Evolutionary conservation across 1,140 invertebrate species (phyloP).

Genomic region (Leptinotarsa undecemlineata): DNA sequence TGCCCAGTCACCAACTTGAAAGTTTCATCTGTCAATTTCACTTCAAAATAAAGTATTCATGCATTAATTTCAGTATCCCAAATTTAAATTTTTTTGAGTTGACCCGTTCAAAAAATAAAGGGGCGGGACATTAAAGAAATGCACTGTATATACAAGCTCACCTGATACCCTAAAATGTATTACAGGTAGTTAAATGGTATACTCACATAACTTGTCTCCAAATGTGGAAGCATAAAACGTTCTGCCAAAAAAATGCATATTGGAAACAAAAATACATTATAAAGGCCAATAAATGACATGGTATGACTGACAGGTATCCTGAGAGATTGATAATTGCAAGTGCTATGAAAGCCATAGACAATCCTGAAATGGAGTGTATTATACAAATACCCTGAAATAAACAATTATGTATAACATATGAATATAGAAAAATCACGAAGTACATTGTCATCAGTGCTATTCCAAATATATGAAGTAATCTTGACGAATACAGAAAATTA

Average conservation of each 20-base stretch:
- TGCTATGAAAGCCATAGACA: not conserved
- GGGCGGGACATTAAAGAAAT: too few species aligned
- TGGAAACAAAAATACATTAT: constrained; percentile 19
- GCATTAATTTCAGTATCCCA: too few species aligned
- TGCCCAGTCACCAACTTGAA: too few species aligned
- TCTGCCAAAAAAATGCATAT: constrained; percentile 25
- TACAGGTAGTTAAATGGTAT: not conserved
- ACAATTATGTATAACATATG: too few species aligned
- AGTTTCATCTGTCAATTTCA: too few species aligned
- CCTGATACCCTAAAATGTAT: too few species aligned
- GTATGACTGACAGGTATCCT: not conserved
- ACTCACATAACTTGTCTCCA: constrained; percentile 21
- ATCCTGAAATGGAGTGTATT: constrained; percentile 22
- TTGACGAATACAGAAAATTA: too few species aligned
- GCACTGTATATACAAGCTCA: too few species aligned
- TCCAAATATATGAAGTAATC: not conserved
- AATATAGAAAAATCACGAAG: not conserved
- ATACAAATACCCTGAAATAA: constrained; percentile 13
- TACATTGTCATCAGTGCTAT: not conserved
- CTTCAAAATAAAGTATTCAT: too few species aligned
- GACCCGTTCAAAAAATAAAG: too few species aligned
- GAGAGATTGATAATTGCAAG: constrained; percentile 11
- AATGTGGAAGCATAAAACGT: constrained; percentile 23
- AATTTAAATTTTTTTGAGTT: too few species aligned
- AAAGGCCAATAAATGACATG: constrained; percentile 19